Base-by-base conservation (phyloP, 1,140 invertebrate genomes). In the Anastatus disparis region DNA sequence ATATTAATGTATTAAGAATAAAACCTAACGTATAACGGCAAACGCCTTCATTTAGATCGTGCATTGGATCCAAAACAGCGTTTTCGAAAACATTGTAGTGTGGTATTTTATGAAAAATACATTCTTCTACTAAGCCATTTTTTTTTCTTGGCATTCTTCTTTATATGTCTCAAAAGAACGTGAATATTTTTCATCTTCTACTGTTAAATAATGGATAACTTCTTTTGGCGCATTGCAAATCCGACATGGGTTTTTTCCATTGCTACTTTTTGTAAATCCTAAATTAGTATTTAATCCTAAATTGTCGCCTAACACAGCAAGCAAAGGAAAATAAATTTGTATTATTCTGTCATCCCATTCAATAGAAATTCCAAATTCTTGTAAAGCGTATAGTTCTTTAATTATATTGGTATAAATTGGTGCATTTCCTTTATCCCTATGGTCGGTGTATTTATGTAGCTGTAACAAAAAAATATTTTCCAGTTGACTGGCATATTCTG, bases 61-160 rank as follows among this genome's bases (percentile, higher is more conserved):
- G 75, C 74, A 77, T 75, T 6, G 73, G 61, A 55, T 74, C 74
- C 20, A 75, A 58, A 8, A 68, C 53, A 71, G 24, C 29, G 9
- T 56, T 20, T 8, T 35, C 22, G 4, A 35, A 20, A 31, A 56
- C 53, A 13, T 56, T 22, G 20, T 35, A 31, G 10, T 56, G 6
- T 13, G 27, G 27, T n/a, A 56, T 31, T 31, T 20, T 38, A 20
- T 56, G 20, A 35, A 56, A 56, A 56, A 56, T 20, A 56, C 53
- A 56, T 56, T 56, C 12, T 56, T 56, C 53, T 1, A 35, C 1
- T 6, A 56, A 6, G 15, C 56, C 38, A 26, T 42, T 13, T 13
- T 10, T 29, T 26, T 42, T 24, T 44, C 13, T 13, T 4, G 8
- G 2, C 7, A 15, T 20, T 67, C 10, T 38, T 29, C 2, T 4